phyloP scores from a whole-genome alignment of 2,888 invertebrate genomes.

The Agonopterix subpropinquella region DNA sequence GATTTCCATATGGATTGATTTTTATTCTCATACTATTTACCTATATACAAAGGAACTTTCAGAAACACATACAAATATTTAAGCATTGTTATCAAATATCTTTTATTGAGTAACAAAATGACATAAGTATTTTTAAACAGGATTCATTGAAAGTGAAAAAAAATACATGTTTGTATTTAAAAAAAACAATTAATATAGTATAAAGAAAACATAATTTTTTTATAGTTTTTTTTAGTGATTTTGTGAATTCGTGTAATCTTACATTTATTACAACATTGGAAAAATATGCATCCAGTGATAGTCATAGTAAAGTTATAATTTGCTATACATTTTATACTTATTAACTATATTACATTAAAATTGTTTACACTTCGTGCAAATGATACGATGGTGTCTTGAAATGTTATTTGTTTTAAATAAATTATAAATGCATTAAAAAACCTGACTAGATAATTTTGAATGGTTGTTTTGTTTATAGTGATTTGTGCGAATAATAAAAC shows the following conservation, averaged over 20 bases:
- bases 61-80: too few species aligned
- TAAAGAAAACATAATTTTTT: background rate
- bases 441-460: conserved; percentile 68
- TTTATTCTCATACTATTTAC: too few species aligned
- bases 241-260: background rate
- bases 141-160: background rate
- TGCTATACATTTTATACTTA: conserved; percentile 33
- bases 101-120: too few species aligned
- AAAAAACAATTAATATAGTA: background rate
- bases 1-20: too few species aligned
- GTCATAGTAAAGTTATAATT: background rate
- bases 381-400: conserved; percentile 41
- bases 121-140: background rate
- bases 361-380: conserved; percentile 53
- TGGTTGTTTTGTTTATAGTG: background rate
- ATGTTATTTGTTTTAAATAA: conserved; percentile 31
- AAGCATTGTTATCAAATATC: too few species aligned
- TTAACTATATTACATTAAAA: conserved; percentile 19
- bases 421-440: conserved; percentile 66
- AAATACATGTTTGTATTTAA: background rate
- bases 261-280: conserved; percentile 47
- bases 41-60: too few species aligned
- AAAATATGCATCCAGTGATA: conserved; percentile 58
- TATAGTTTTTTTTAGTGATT: conserved; percentile 1
- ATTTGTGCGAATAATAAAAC: too few species aligned